phyloP scores from a whole-genome alignment of 2,888 invertebrate species.

The Herminia tarsipennalis region DNA sequence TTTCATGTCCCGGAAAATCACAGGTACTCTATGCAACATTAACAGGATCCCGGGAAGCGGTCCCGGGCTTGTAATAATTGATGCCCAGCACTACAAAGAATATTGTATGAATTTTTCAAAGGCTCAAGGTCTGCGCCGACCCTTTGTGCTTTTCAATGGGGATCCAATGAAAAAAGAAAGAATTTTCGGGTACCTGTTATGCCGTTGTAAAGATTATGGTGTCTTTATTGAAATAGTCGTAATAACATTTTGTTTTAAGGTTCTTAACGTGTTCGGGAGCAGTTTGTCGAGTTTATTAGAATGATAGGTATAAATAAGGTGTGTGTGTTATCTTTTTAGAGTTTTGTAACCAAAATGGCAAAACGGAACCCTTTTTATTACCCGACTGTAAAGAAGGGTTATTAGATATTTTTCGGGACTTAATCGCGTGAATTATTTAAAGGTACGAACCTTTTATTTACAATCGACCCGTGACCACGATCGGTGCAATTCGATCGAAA shows the following conservation, averaged over 20 bases:
- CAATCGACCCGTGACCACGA: too few relatives aligned
- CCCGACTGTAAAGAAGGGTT: too few relatives aligned
- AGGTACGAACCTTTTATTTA: too few relatives aligned
- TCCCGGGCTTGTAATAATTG: slow-evolving; percentile 38
- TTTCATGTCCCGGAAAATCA: slow-evolving; percentile 27
- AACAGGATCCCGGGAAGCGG: slow-evolving; percentile 35
- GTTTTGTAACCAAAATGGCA: too few relatives aligned
- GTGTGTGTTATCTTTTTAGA: too few relatives aligned
- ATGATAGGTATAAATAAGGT: too few relatives aligned
- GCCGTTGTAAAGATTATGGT: neutral
- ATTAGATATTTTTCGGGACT: too few relatives aligned
- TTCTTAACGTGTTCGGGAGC: neutral
- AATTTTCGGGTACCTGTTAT: neutral
- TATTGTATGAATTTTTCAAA: slow-evolving; percentile 38
- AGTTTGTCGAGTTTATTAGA: neutral
- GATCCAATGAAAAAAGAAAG: slow-evolving; percentile 21
- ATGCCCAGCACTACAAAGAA: slow-evolving; percentile 43
- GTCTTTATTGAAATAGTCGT: slow-evolving; percentile 2
- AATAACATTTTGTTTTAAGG: slow-evolving; percentile 1
- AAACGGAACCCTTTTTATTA: too few relatives aligned
- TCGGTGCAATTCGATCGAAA: too few relatives aligned
- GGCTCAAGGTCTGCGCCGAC: slow-evolving; percentile 18
- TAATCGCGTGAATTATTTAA: too few relatives aligned
- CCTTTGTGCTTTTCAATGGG: slow-evolving; percentile 28
- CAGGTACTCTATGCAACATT: slow-evolving; percentile 41